A percentile compares a stretch with the other conserved stretches of the same genome.
These are phyloP conservation scores for Sinocyclocheilus anophthalmus DNA, from an alignment of 2,113 vertebrate species.

Conservation along the genomic window DNA sequence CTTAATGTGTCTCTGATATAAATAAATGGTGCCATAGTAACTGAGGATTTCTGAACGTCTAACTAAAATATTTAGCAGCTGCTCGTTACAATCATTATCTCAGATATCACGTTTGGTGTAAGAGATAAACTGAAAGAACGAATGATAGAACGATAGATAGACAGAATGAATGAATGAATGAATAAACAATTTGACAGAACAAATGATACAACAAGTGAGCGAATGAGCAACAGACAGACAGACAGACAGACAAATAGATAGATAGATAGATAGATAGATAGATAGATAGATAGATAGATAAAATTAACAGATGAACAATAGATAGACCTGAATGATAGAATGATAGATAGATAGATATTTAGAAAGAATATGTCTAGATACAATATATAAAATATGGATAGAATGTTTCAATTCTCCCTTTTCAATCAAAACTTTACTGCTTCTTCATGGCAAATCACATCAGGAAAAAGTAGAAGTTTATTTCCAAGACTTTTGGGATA, in stretches of 20 bases:
- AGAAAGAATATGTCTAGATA: too few species aligned
- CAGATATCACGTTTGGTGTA: neutral
- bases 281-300: too few species aligned
- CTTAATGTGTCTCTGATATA: slow-evolving; percentile 42
- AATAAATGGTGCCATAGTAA: slow-evolving; percentile 7
- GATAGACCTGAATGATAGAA: neutral
- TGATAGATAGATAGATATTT: too few species aligned
- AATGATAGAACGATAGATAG: too few species aligned
- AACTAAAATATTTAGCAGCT: neutral
- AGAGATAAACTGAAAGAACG: too few species aligned
- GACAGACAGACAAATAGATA: too few species aligned
- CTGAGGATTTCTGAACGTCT: neutral
- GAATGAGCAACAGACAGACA: neutral
- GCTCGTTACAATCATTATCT: neutral
- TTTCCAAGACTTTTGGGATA: slow-evolving; percentile 35
- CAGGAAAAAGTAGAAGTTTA: slow-evolving; percentile 13
- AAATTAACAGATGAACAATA: too few species aligned
- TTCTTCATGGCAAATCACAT: slow-evolving; percentile 9
- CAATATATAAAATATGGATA: neutral
- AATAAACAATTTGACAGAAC: neutral
- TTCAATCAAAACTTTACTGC: slow-evolving; percentile 5
- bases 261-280: too few species aligned
- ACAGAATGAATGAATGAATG: neutral
- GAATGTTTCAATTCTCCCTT: neutral
- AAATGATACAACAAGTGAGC: too few species aligned